phyloP scores from a whole-genome alignment of 2,888 invertebrate genomes.

The Chrysolina americana region DNA sequence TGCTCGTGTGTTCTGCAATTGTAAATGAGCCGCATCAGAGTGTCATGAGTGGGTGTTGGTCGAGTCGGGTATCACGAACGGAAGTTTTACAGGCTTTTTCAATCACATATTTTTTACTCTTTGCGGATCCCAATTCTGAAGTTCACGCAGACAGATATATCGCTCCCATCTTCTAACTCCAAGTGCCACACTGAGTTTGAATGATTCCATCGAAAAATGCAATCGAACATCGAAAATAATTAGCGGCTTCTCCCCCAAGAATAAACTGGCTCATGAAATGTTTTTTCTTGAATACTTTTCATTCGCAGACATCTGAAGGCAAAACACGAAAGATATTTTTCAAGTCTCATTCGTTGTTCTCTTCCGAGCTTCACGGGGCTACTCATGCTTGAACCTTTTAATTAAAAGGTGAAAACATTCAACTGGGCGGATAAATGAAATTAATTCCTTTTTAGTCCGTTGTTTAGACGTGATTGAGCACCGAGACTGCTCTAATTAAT shows the following conservation, averaged over 20 bases:
- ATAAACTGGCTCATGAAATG: background rate
- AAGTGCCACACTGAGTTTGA: no score
- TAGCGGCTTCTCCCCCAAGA: background rate
- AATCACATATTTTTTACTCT: no score
- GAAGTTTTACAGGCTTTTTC: no score
- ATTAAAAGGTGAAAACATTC: conserved; percentile 57
- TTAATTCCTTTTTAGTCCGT: conserved; percentile 57
- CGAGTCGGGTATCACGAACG: no score
- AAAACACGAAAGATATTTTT: background rate
- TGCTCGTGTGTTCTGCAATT: no score
- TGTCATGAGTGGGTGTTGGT: no score
- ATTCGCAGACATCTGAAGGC: background rate
- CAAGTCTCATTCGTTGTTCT: conserved; percentile 2
- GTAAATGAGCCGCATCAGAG: no score
- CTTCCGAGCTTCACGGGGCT: conserved; percentile 2
- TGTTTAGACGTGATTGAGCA: conserved; percentile 56
- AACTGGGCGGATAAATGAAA: conserved; percentile 54
- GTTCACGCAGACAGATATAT: no score
- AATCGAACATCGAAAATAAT: no score
- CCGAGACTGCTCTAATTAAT: conserved; percentile 51
- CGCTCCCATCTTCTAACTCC: no score
- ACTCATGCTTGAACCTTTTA: conserved; percentile 49
- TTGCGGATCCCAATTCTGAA: no score
- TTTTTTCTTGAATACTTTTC: background rate
- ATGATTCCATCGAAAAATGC: no score